Conservation (phyloP, 1,140 invertebrate genomes). For the Galleria mellonella region DNA sequence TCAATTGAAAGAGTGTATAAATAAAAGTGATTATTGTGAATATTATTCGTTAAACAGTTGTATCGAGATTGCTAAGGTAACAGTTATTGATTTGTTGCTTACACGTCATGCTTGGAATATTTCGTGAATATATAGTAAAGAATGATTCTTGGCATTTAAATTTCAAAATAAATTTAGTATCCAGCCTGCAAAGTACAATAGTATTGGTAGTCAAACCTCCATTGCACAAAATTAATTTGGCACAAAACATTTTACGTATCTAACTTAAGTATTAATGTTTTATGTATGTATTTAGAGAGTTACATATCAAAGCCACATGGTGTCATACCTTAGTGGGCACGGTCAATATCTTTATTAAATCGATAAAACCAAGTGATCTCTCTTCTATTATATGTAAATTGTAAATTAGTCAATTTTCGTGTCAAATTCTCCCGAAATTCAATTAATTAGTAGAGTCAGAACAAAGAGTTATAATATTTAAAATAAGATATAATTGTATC, state of each 20-base stretch:
- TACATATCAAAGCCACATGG: too few species aligned
- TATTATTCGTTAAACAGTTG: slow-evolving; percentile 20
- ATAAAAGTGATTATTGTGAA: slow-evolving; percentile 43
- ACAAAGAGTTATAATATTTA: slow-evolving; percentile 37
- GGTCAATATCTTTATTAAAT: too few species aligned
- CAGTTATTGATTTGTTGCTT: slow-evolving; percentile 1
- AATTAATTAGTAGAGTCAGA: slow-evolving; percentile 68
- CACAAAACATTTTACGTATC: slow-evolving; percentile 3
- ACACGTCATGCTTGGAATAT: not conserved
- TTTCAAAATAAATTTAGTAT: slow-evolving; percentile 11
- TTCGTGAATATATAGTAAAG: too few species aligned
- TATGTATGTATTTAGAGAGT: too few species aligned
- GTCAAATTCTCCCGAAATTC: slow-evolving; percentile 73
- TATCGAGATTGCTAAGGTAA: slow-evolving; percentile 3
- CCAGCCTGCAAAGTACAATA: slow-evolving; percentile 67
- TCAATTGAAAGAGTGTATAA: slow-evolving; percentile 67
- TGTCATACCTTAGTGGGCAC: too few species aligned
- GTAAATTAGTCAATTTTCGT: slow-evolving; percentile 72
- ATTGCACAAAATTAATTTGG: slow-evolving; percentile 8
- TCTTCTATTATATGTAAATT: slow-evolving; percentile 12
- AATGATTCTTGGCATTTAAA: too few species aligned
- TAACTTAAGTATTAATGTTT: too few species aligned
- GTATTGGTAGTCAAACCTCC: slow-evolving; percentile 11
- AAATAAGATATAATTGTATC: slow-evolving; percentile 21
- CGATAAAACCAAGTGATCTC: too few species aligned